Percentiles rank a stretch among this genome's conserved stretches.
Evolutionary conservation across 1,140 invertebrate species (phyloP).

Genomic region (Caerostris darwini): DNA sequence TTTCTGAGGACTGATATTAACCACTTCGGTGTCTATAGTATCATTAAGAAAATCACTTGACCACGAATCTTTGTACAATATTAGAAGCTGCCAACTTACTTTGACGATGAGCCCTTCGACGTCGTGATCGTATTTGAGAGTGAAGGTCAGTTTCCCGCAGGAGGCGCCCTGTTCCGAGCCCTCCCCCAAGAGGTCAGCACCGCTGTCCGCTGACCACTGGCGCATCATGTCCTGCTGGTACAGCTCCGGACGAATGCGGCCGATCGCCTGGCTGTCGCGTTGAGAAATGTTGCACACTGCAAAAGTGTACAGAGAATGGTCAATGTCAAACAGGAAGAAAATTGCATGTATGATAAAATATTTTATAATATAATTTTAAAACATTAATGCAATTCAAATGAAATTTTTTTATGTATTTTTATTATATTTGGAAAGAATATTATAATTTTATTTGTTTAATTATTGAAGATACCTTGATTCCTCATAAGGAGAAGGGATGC

Average conservation of each 20-base stretch:
- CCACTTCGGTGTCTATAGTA: no score
- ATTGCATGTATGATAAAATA: neutral
- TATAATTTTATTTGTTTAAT: no score
- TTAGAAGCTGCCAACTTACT: slow-evolving; percentile 25
- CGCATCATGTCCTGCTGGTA: slow-evolving; percentile 86
- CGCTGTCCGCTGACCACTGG: slow-evolving; percentile 84
- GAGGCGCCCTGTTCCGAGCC: slow-evolving; percentile 28
- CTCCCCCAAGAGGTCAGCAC: slow-evolving; percentile 55
- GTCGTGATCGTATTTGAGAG: slow-evolving; percentile 71
- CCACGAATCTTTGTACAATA: no score
- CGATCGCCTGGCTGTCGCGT: slow-evolving; percentile 79
- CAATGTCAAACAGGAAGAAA: no score
- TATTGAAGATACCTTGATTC: no score
- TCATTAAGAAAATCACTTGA: no score
- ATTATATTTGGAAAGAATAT: no score
- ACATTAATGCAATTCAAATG: no score
- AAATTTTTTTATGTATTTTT: no score
- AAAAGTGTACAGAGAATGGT: neutral
- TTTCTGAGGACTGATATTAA: no score
- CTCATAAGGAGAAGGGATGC: no score
- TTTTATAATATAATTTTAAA: no score
- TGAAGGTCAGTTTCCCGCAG: slow-evolving; percentile 72
- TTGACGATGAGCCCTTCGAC: slow-evolving; percentile 75
- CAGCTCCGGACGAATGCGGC: slow-evolving; percentile 86
- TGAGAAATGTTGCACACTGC: slow-evolving; percentile 74